Conservation (phyloP, 2,113 vertebrate species). For the Hepsetus odoe region DNA sequence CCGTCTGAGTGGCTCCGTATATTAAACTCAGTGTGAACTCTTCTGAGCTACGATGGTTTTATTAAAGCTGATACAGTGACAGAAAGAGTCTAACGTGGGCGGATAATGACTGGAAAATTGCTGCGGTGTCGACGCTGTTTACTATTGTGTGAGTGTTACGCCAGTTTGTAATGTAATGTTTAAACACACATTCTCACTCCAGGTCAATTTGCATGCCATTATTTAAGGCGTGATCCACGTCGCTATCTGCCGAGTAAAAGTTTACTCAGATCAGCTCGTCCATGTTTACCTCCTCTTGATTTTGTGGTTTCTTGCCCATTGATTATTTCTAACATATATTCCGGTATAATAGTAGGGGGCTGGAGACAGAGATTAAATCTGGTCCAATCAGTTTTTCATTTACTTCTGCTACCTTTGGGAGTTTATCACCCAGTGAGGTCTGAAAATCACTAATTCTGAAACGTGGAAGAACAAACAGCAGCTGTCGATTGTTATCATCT, state of each 20-base stretch:
- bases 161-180: neutral
- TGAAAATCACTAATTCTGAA: neutral
- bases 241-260: neutral
- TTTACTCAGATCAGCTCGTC: neutral
- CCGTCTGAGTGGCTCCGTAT: no score
- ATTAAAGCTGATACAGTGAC: neutral
- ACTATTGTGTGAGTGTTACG: neutral
- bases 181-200: neutral
- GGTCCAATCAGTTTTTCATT: conserved; percentile 1
- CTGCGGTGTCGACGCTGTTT: neutral
- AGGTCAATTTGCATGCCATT: neutral
- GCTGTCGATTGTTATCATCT: neutral
- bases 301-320: neutral
- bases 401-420: neutral
- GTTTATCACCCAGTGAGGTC: neutral
- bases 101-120: neutral
- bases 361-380: neutral
- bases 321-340: neutral
- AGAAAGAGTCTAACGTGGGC: neutral
- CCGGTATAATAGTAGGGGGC: neutral
- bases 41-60: neutral
- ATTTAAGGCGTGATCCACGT: neutral
- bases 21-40: no score
- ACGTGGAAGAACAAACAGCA: conserved; percentile 6
- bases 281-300: neutral